Conservation (phyloP, 2,113 vertebrate genomes). For the Sula dactylatra region DNA sequence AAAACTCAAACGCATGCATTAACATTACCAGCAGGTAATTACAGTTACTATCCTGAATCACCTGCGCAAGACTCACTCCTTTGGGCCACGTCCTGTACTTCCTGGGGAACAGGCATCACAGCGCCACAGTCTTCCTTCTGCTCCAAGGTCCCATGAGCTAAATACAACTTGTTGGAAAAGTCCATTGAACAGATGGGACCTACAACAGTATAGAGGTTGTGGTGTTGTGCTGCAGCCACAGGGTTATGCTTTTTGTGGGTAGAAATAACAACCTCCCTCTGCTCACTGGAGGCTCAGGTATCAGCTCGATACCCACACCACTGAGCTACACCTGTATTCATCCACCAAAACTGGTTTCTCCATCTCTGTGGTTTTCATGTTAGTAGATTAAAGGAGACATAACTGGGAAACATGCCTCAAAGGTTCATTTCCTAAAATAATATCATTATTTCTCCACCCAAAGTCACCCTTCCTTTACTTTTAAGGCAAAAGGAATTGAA, state of each 20-base stretch:
- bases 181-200: neutral
- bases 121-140: neutral
- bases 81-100: fast-evolving
- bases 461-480: neutral
- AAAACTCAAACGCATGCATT: neutral
- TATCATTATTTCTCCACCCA: neutral
- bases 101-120: neutral
- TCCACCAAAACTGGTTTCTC: neutral
- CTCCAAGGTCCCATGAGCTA: neutral
- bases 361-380: neutral
- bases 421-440: neutral
- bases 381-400: neutral
- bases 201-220: neutral
- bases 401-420: neutral
- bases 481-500: neutral
- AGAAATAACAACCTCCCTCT: neutral
- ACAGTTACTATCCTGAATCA: neutral
- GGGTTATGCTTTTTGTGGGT: neutral
- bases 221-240: neutral
- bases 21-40: neutral
- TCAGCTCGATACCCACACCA: neutral
- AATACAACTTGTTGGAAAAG: neutral
- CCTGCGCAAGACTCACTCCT: neutral
- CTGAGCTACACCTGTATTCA: neutral
- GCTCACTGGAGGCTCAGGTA: neutral